These are phyloP conservation scores for Polymixis lichenea DNA, from an alignment of 2,888 invertebrate species.

Conservation along the genomic window DNA sequence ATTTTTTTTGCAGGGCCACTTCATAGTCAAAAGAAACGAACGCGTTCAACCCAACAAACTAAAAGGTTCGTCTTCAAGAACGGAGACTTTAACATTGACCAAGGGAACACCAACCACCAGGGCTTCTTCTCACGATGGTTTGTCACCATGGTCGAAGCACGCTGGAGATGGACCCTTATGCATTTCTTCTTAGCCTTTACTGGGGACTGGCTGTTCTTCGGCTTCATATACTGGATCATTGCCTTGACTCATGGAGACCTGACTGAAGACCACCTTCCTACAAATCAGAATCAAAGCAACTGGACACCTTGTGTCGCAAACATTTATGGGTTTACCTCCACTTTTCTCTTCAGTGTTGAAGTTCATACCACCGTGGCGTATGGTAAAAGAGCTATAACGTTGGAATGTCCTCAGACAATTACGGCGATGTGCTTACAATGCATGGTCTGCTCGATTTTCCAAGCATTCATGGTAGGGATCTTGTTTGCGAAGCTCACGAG, in stretches of 20 bases:
- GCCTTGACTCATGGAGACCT: slow-evolving; percentile 97
- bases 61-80: slow-evolving; percentile 94
- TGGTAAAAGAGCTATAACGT: slow-evolving; percentile 95
- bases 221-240: slow-evolving; percentile 97
- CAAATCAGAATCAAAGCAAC: slow-evolving; percentile 87
- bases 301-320: slow-evolving; percentile 97
- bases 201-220: slow-evolving; percentile 97
- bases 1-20: slow-evolving; percentile 60
- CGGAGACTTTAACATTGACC: slow-evolving; percentile 97
- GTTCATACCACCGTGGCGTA: slow-evolving; percentile 99
- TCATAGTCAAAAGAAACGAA: slow-evolving; percentile 59
- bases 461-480: slow-evolving; percentile 95
- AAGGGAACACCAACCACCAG: slow-evolving; percentile 90
- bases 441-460: slow-evolving; percentile 97
- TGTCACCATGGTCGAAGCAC: slow-evolving; percentile 95
- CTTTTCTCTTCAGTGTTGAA: slow-evolving; percentile 98
- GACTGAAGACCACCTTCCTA: slow-evolving; percentile 91
- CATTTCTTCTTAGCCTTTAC: slow-evolving; percentile 96
- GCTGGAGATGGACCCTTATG: slow-evolving; percentile 98
- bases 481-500: slow-evolving; percentile 98
- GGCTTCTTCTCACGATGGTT: slow-evolving; percentile 94
- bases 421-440: slow-evolving; percentile 98
- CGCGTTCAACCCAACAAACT: slow-evolving; percentile 47
- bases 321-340: slow-evolving; percentile 96
- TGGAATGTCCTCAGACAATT: slow-evolving; percentile 98